Evolutionary conservation across 2,113 vertebrate species (phyloP), one percentile per base, ranked within the genome.

Genomic region (Trematomus loennbergii): DNA sequence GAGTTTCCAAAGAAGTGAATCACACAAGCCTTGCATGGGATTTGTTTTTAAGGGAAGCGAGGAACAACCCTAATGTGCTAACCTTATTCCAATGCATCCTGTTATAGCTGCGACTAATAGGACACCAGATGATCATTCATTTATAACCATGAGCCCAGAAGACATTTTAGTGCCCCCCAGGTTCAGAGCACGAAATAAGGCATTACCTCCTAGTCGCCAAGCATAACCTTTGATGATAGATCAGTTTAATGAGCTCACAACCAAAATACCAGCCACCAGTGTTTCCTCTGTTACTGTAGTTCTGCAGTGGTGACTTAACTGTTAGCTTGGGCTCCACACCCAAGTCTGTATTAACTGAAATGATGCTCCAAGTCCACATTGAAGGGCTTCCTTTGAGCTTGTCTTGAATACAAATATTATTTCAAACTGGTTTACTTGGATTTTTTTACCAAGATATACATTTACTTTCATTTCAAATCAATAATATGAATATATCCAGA

Each of bases 1-100:
- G 54, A 61, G 58, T 83, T 91, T 91, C 79, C 78, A 57, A 58
- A 74, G 72, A 83, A 82, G 48, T 83, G 36, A 81, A 79, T 88
- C 73, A 79, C 43, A 82, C 52, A 50, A 80, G 49, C 71, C 33
- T 20, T 50, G 17, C 18, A 50, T 18, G n/a, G 29, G 18, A 5
- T 20, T 13, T 20, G 16, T 9, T 67, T 49, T 64, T 63, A 82
- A 79, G 78, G 80, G 80, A 90, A 90, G 78, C 79, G 57, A 81
- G 65, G 74, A 86, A 81, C 76, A 83, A 79, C 79, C 67, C 62
- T 29, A 68, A 80, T 88, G 74, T 83, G 86, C 67, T 75, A 83
- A 91, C 45, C 29, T 4, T 52, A 61, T 86, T 65, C 53, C 75
- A 77, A 87, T 59, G 68, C 48, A 29, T 83, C 73, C 78, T 4